phyloP scores from a whole-genome alignment of 2,888 invertebrate species.

The Clistopyga incitator region DNA sequence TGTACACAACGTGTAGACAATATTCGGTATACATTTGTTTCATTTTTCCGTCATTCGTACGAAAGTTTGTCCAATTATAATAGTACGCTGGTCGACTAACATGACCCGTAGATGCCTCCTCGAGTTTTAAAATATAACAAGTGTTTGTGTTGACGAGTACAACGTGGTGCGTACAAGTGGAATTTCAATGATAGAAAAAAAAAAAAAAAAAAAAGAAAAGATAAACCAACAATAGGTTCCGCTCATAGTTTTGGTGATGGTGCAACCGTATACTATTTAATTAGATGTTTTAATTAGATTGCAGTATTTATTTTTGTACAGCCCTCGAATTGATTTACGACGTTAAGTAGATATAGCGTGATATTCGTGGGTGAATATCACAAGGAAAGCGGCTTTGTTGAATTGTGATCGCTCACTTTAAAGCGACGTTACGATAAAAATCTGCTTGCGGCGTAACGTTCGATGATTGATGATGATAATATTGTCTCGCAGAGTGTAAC shows the following conservation, averaged over 20 bases:
- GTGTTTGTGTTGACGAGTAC: neutral
- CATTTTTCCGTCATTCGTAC: too few species aligned
- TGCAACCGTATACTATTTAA: conserved; percentile 79
- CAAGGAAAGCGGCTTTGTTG: conserved; percentile 41
- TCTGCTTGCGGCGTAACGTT: conserved; percentile 29
- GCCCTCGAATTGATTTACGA: conserved; percentile 73
- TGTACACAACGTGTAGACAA: too few species aligned
- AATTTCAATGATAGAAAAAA: conserved; percentile 18
- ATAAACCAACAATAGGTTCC: conserved; percentile 60
- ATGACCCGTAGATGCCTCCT: neutral
- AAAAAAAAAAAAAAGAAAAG: too few species aligned
- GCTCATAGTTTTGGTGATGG: conserved; percentile 78
- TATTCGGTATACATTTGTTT: too few species aligned
- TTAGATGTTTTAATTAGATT: conserved; percentile 74
- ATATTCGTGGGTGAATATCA: conserved; percentile 37
- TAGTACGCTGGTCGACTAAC: too few species aligned
- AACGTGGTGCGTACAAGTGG: conserved; percentile 2
- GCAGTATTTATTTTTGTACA: conserved; percentile 83
- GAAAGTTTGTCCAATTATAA: too few species aligned
- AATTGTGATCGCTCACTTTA: conserved; percentile 23
- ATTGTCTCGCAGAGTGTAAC: conserved; percentile 36
- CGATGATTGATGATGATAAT: conserved; percentile 27
- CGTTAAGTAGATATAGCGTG: conserved; percentile 35
- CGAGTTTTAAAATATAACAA: neutral
- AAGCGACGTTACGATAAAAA: conserved; percentile 25